phyloP scores from a whole-genome alignment of 2,113 vertebrate genomes.

The Syngnathus typhle region DNA sequence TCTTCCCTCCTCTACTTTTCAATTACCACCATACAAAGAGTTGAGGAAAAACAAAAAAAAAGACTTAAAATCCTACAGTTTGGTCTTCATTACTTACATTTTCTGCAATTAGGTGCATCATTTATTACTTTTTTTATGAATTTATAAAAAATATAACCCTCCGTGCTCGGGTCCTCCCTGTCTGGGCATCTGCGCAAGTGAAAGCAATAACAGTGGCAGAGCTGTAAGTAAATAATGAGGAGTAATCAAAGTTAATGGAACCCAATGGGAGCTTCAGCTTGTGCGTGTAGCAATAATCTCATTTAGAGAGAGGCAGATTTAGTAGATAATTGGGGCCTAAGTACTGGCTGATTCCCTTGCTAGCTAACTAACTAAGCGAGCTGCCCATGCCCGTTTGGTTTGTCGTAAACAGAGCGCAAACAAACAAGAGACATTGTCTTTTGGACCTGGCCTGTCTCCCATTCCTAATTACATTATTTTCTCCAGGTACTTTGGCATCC shows the following conservation, averaged over 20 bases:
- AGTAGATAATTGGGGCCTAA: constrained; percentile 77
- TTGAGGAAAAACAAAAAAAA: background rate
- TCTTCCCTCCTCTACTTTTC: constrained; percentile 1
- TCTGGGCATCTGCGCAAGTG: constrained; percentile 25
- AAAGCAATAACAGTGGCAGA: constrained; percentile 70
- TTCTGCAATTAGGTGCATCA: constrained; percentile 10
- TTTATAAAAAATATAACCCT: constrained; percentile 24
- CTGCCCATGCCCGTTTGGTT: constrained; percentile 55
- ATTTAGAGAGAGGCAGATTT: constrained; percentile 76
- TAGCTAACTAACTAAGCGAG: constrained; percentile 67
- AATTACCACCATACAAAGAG: background rate
- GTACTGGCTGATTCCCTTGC: constrained; percentile 71
- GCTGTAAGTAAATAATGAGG: constrained; percentile 82
- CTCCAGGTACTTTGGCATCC: background rate
- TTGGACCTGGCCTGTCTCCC: background rate
- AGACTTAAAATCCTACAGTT: background rate
- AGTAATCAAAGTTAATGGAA: constrained; percentile 81
- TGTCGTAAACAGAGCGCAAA: constrained; percentile 55
- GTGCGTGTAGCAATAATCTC: constrained; percentile 74
- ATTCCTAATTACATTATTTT: background rate
- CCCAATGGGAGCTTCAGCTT: constrained; percentile 75
- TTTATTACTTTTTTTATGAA: constrained; percentile 7
- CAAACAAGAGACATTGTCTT: constrained; percentile 29
- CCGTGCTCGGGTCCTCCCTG: constrained; percentile 1
- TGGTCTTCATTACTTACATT: constrained; percentile 30